phyloP scores from a whole-genome alignment of 2,888 invertebrate species.

The Tuberolachnus salignus region DNA sequence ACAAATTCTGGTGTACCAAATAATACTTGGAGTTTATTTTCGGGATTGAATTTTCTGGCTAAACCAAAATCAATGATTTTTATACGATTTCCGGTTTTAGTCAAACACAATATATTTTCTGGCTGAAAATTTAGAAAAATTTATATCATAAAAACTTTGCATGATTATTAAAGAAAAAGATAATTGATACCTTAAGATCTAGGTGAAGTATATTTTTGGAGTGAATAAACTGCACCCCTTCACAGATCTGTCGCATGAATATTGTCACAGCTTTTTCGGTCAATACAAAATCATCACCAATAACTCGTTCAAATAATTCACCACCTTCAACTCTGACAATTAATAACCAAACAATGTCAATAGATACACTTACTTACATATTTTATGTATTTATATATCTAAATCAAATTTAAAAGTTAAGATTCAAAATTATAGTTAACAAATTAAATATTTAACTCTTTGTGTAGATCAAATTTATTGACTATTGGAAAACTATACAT shows the following conservation, averaged over 20 bases:
- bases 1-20: slow-evolving; percentile 99
- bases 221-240: slow-evolving; percentile 97
- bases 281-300: slow-evolving; percentile 96
- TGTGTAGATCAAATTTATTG: neutral
- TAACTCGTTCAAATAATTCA: slow-evolving; percentile 97
- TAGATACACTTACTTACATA: too few relatives aligned
- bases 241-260: slow-evolving; percentile 97
- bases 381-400: neutral
- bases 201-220: slow-evolving; percentile 93
- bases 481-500: slow-evolving; percentile 1
- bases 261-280: slow-evolving; percentile 96
- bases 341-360: slow-evolving; percentile 6
- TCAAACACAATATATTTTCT: slow-evolving; percentile 96
- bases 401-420: neutral
- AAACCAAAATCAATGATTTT: slow-evolving; percentile 99
- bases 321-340: slow-evolving; percentile 91
- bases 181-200: slow-evolving; percentile 96
- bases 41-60: slow-evolving; percentile 88
- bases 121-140: slow-evolving; percentile 70
- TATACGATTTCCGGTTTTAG: slow-evolving; percentile 94
- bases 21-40: slow-evolving; percentile 88
- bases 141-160: too few relatives aligned
- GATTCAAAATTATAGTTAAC: neutral
- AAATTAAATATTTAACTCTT: neutral
- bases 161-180: too few relatives aligned